Evolutionary conservation across 1,140 invertebrate species (phyloP), one percentile per base, ranked within the genome.

Genomic region (Trichogramma pretiosum): DNA sequence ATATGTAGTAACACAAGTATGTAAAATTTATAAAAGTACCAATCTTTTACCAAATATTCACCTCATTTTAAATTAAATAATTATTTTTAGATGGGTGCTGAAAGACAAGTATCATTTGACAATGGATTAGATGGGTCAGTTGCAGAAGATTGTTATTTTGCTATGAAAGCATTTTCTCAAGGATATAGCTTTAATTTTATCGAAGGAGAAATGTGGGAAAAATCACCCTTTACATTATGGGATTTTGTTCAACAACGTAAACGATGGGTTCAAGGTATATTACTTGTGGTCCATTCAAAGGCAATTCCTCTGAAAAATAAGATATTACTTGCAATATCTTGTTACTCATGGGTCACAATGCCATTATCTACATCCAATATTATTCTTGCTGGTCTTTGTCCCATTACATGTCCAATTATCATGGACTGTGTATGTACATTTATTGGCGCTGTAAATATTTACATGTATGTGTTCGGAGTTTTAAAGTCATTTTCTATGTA

Each of bases 141-240:
- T n/a, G 93, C 94, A 19, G 93, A 98, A 68, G 94, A 98, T 67
- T 96, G 92, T 63, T 97, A 84, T 64, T 98, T 98, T 74, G 91
- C 89, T 0, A 93, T 98, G 87, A 83, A 86, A 49, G 94, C 93
- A 0, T 89, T 84, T 61, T 78, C 78, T 44, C 76, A 87, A 64
- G 89, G 89, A 9, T 91, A 86, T 60, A 78, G 83, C 1, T 95
- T 95, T 63, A 90, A 92, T 60, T 95, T 94, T 67, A 81, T 96
- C 50, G 91, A 95, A 63, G 92, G 93, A 16, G 93, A 96, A 72
- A 96, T 97, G 93, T 92, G 90, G 83, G 93, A 98, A 65, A 95
- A 97, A 63, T 93, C 89, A 14, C 93, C 94, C 7, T 98, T 98
- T 62, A 92, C 90, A 1, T 68, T 95, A 2, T 85, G 85, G 77